These are phyloP conservation scores for Drosophila pruinosa DNA, from an alignment of 1,140 invertebrate species.

Conservation along the genomic window DNA sequence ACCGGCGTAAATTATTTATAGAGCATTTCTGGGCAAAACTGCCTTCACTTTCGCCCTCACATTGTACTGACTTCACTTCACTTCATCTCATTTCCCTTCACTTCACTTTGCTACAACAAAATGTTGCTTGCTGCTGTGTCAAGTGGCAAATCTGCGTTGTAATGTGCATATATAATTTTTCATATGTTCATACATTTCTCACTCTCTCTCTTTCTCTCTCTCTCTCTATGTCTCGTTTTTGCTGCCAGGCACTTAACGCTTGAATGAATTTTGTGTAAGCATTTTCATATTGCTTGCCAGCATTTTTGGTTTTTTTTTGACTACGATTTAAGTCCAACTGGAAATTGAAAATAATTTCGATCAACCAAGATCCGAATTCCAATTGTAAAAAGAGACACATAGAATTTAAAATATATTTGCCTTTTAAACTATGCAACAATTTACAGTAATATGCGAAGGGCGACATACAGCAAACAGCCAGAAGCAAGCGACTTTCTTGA, in stretches of 20 bases:
- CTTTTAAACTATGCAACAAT: conserved; percentile 55
- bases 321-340: background rate
- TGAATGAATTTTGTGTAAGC: conserved; percentile 64
- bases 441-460: conserved; percentile 16
- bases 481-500: background rate
- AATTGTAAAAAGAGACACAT: too few species aligned
- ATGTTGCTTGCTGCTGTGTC: conserved; percentile 39
- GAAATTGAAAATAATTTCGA: background rate
- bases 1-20: conserved; percentile 40
- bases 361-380: background rate
- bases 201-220: conserved; percentile 9
- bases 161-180: conserved; percentile 76
- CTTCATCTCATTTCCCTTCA: background rate
- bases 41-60: background rate
- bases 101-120: background rate
- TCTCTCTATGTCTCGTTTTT: conserved; percentile 7
- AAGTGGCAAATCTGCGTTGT: conserved; percentile 74
- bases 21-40: conserved; percentile 24
- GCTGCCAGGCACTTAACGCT: conserved; percentile 56
- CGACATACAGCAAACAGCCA: conserved; percentile 30
- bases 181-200: conserved; percentile 32
- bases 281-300: conserved; percentile 23
- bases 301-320: too few species aligned
- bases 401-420: too few species aligned
- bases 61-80: background rate